These are phyloP conservation scores for Calyptomena viridis DNA, from an alignment of 2,113 vertebrate genomes.

Conservation along the genomic window DNA sequence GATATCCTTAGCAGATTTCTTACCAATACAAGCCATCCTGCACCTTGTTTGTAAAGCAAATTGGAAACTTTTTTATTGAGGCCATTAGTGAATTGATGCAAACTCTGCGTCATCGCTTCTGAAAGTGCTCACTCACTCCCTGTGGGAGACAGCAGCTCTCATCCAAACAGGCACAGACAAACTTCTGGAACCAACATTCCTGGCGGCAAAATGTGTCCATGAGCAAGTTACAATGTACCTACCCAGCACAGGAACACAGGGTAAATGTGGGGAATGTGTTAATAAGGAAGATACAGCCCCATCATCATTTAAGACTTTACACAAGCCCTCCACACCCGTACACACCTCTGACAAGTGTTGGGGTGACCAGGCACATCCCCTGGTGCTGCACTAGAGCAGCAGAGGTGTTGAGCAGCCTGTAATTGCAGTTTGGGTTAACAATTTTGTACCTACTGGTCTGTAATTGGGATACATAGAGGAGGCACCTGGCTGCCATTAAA, in stretches of 20 bases:
- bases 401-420: not conserved
- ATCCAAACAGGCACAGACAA: not conserved
- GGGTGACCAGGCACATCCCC: not conserved
- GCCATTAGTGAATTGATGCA: not conserved
- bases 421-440: not conserved
- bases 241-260: accelerated
- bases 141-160: not conserved
- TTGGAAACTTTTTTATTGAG: not conserved
- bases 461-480: not conserved
- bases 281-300: not conserved
- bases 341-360: not conserved
- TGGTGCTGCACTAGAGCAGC: not conserved
- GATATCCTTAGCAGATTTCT: not conserved
- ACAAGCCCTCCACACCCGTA: not conserved
- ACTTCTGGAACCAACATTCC: not conserved
- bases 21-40: not conserved
- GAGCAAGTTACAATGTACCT: accelerated
- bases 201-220: not conserved
- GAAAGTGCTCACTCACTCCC: accelerated
- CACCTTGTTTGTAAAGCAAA: not conserved
- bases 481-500: not conserved
- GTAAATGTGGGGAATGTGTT: not conserved
- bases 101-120: not conserved
- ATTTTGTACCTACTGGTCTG: not conserved
- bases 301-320: not conserved